Evolutionary conservation across 2,888 invertebrate species (phyloP), one percentile per base, ranked within the genome.

Genomic region (Nomada fucata): DNA sequence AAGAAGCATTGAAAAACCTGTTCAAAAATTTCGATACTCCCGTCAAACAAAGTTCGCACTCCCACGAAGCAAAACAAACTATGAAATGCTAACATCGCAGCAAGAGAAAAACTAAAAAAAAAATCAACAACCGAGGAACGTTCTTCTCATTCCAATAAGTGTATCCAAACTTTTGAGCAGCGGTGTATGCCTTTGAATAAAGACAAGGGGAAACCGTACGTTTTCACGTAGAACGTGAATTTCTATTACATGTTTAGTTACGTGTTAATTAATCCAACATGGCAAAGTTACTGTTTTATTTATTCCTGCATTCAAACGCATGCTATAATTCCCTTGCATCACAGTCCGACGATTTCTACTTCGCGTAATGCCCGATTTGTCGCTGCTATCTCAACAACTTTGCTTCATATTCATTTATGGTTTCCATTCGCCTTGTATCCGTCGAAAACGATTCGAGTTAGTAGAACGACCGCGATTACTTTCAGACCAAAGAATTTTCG

Each of bases 401-500:
- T 60, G n/a, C 7, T 60, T 64, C n/a, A 4, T 55, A 20, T 61
- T 65, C 13, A 9, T 53, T 60, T 18, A 20, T 53, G 11, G 7
- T 53, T 26, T 47, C 36, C 29, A 64, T 61, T n/a, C 20, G 29
- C n/a, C 20, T 36, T 20, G 47, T 52, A 47, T 75, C 26, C 18
- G 60, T 52, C 26, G 60, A 70, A 72, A 60, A 42, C 36, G 57
- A 72, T 64, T 86, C 64, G 53, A 84, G 87, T 86, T 86, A 86
- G 87, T 86, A 78, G 71, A 70, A 79, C 65, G 67, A 57, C 53
- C 64, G 67, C 68, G 76, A 55, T 82, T 82, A 82, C 55, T 69
- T 68, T 72, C 18, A 23, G 67, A 82, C 63, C 77, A 78, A 72
- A 65, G 61, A 79, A 76, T 85, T 82, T 78, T 87, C 78, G 75